Conservation (phyloP, 2,888 invertebrate genomes). For the Liopterus haemorrhoidalis region DNA sequence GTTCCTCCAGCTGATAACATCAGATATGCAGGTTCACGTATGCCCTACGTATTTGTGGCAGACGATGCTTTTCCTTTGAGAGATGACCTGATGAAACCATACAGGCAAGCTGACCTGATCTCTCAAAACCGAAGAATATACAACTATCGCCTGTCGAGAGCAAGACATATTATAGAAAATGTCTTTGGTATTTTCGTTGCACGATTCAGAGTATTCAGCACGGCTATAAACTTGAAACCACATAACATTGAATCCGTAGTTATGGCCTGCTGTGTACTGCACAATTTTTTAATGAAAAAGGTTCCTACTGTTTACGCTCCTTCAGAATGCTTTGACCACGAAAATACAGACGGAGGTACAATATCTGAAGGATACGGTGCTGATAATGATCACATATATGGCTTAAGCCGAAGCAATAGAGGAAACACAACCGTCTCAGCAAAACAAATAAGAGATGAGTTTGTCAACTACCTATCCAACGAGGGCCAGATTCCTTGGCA, state of each 20-base stretch:
- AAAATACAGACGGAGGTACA: conserved; percentile 23
- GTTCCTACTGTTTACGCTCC: too few species aligned
- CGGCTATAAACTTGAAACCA: conserved; percentile 28
- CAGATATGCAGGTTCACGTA: too few species aligned
- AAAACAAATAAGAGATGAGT: conserved; percentile 17
- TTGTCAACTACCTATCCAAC: conserved; percentile 23
- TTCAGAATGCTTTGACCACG: conserved; percentile 25
- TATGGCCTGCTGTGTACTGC: conserved; percentile 27
- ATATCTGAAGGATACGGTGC: conserved; percentile 22
- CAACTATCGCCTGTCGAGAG: conserved; percentile 20
- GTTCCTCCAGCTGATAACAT: too few species aligned
- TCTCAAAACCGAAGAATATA: conserved; percentile 28
- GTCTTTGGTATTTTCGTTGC: conserved; percentile 31
- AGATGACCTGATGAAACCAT: conserved; percentile 32
- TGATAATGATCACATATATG: conserved; percentile 20
- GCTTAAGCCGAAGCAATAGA: conserved; percentile 23
- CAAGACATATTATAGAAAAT: conserved; percentile 30
- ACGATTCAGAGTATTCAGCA: conserved; percentile 26
- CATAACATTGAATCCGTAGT: conserved; percentile 28
- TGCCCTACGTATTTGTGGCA: conserved; percentile 28
- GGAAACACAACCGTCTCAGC: conserved; percentile 21
- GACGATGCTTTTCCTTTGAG: conserved; percentile 29
- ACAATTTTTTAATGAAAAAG: too few species aligned
- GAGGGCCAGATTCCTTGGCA: conserved; percentile 27
- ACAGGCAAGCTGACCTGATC: conserved; percentile 30